Conservation (phyloP, 1,140 invertebrate genomes). For the Pachypeltis micranthus region DNA sequence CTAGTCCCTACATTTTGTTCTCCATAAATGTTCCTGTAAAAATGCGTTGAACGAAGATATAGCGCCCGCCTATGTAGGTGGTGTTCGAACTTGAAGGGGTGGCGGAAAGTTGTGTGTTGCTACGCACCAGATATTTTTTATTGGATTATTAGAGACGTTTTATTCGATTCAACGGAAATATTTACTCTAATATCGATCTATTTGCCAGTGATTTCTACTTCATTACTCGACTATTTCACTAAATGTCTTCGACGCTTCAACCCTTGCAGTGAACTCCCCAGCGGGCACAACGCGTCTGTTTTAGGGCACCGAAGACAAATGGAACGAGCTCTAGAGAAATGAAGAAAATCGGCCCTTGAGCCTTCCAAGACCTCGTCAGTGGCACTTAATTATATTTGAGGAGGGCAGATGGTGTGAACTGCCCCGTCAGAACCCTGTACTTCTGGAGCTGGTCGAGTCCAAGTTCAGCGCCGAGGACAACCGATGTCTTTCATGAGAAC, state of each 20-base stretch:
- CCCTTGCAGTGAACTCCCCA: neutral
- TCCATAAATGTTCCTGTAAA: too few relatives aligned
- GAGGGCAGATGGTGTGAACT: neutral
- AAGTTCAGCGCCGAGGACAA: neutral
- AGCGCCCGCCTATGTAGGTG: too few relatives aligned
- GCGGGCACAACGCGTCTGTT: neutral
- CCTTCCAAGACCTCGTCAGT: neutral
- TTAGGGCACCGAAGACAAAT: neutral
- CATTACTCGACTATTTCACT: neutral
- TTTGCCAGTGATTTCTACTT: too few relatives aligned
- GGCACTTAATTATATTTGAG: neutral
- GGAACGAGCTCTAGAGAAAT: neutral
- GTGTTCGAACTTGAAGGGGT: too few relatives aligned
- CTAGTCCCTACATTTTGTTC: too few relatives aligned
- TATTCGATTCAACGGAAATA: too few relatives aligned
- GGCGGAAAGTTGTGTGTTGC: too few relatives aligned
- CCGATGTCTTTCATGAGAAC: neutral
- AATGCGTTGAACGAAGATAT: too few relatives aligned
- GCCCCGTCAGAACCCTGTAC: neutral
- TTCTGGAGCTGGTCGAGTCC: too few relatives aligned
- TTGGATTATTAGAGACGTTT: too few relatives aligned
- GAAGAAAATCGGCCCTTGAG: neutral
- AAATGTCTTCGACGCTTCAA: neutral
- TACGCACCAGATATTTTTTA: too few relatives aligned
- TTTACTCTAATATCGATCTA: too few relatives aligned